Conservation (phyloP, 2,797 vertebrate genomes). For the Acrossocheilus wenchowensis region DNA sequence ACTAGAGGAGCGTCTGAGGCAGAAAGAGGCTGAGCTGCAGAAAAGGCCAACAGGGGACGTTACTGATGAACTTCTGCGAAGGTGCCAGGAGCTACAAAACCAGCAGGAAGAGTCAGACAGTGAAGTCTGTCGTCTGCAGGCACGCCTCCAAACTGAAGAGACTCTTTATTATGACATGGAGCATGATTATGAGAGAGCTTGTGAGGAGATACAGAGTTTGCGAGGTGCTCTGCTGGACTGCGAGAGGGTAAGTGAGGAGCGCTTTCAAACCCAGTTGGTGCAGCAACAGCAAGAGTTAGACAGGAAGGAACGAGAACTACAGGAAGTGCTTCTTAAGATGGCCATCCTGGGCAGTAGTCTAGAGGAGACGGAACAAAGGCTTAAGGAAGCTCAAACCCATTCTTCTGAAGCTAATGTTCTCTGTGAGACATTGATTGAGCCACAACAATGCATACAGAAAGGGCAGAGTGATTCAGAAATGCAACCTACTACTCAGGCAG, state of each 20-base stretch:
- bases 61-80: slow-evolving; percentile 77
- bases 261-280: slow-evolving; percentile 51
- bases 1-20: slow-evolving; percentile 85
- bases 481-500: slow-evolving; percentile 64
- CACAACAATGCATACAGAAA: slow-evolving; percentile 70
- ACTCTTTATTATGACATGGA: slow-evolving; percentile 85
- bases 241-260: slow-evolving; percentile 69
- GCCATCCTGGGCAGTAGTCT: slow-evolving; percentile 84
- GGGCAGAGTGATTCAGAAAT: slow-evolving; percentile 70
- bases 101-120: slow-evolving; percentile 81
- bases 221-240: slow-evolving; percentile 79
- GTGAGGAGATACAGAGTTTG: slow-evolving; percentile 80
- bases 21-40: slow-evolving; percentile 82
- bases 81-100: slow-evolving; percentile 86
- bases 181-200: slow-evolving; percentile 79
- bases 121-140: slow-evolving; percentile 79
- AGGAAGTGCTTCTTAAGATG: slow-evolving; percentile 87
- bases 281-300: slow-evolving; percentile 79
- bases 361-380: slow-evolving; percentile 84
- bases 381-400: slow-evolving; percentile 76
- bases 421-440: slow-evolving; percentile 1
- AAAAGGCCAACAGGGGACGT: slow-evolving; percentile 78
- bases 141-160: slow-evolving; percentile 82
- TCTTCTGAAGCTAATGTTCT: background rate
- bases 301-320: slow-evolving; percentile 86